phyloP scores from a whole-genome alignment of 2,797 vertebrate species.

The Atherinosoma microstoma region DNA sequence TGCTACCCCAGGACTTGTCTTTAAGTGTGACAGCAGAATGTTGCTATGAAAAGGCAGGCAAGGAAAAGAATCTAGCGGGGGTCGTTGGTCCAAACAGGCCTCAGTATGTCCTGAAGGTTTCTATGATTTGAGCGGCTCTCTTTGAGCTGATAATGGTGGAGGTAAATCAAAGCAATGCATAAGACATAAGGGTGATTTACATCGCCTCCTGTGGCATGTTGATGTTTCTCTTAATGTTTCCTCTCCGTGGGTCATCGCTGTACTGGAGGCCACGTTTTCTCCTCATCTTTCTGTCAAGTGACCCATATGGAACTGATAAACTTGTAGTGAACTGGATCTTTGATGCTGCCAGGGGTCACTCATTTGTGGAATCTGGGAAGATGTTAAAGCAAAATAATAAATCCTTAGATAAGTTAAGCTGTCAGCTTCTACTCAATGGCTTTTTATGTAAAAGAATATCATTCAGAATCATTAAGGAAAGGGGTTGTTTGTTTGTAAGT shows the following conservation, averaged over 20 bases:
- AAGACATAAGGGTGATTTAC: conserved; percentile 71
- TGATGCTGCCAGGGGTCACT: conserved; percentile 29
- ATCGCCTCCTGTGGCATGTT: conserved; percentile 53
- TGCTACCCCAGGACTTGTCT: conserved; percentile 62
- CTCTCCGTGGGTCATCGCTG: conserved; percentile 59
- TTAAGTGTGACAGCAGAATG: conserved; percentile 58
- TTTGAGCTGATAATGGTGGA: conserved; percentile 70
- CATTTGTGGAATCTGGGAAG: conserved; percentile 15
- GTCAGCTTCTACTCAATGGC: background rate
- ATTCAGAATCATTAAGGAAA: background rate
- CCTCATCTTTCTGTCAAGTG: conserved; percentile 24
- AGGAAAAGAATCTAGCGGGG: conserved; percentile 33
- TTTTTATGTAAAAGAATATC: background rate
- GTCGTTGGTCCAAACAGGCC: conserved; percentile 37
- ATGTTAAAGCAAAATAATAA: conserved; percentile 17
- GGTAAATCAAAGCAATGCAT: conserved; percentile 72
- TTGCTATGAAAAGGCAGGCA: conserved; percentile 45
- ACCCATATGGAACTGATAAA: conserved; percentile 70
- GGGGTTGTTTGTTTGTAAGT: background rate
- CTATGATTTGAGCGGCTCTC: conserved; percentile 50
- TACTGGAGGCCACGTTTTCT: conserved; percentile 56
- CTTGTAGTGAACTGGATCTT: conserved; percentile 22
- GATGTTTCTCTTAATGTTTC: conserved; percentile 68
- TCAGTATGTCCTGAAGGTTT: conserved; percentile 56
- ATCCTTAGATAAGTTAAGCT: conserved; percentile 11